Conservation (phyloP, 2,888 invertebrate genomes). For the Stramonita haemastoma region DNA sequence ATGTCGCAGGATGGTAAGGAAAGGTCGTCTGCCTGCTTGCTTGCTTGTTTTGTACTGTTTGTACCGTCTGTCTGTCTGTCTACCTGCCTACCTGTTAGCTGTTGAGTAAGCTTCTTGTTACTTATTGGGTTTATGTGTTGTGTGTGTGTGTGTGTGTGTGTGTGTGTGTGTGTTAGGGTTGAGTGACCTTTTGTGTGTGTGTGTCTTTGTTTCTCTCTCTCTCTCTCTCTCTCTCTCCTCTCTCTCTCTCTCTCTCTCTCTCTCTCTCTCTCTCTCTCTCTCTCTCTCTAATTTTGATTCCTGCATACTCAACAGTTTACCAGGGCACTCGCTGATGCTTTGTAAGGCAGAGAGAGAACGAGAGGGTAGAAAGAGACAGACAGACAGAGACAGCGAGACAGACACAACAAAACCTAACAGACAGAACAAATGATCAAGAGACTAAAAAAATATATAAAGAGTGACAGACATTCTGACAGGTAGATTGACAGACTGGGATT, state of each 20-base stretch:
- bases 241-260: background rate
- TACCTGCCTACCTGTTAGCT: too few relatives aligned
- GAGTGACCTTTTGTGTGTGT: background rate
- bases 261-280: background rate
- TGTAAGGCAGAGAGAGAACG: too few relatives aligned
- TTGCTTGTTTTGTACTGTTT: background rate
- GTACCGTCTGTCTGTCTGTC: background rate
- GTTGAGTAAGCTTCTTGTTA: too few relatives aligned
- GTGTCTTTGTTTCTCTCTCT: background rate
- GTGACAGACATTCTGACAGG: too few relatives aligned
- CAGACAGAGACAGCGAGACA: too few relatives aligned
- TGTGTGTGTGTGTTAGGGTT: conserved; percentile 1
- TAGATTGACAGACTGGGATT: too few relatives aligned
- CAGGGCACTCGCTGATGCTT: too few relatives aligned
- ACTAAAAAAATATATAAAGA: too few relatives aligned
- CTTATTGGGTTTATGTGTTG: background rate
- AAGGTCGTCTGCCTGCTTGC: background rate
- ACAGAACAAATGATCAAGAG: too few relatives aligned
- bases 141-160: conserved; percentile 10
- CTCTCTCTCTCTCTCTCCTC: background rate
- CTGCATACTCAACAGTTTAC: background rate
- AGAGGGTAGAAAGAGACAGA: too few relatives aligned
- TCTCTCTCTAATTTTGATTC: background rate
- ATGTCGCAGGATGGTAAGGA: conserved; percentile 75
- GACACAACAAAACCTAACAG: too few relatives aligned